These are phyloP conservation scores for Nyctalus aviator DNA, from an alignment of 2,797 vertebrate genomes.

Conservation along the genomic window DNA sequence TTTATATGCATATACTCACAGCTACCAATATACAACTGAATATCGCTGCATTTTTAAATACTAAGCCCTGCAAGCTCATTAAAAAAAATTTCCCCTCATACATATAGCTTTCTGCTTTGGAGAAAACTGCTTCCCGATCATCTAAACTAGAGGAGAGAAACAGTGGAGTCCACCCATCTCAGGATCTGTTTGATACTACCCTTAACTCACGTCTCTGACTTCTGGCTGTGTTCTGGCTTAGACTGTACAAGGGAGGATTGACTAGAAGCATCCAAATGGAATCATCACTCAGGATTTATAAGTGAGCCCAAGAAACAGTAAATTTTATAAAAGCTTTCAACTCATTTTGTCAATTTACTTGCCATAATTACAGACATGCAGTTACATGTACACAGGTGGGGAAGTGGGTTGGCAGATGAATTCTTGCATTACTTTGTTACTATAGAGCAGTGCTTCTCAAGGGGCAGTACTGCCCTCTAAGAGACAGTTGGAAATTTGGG, in stretches of 20 bases:
- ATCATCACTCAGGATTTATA: constrained; percentile 29
- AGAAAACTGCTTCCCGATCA: not conserved
- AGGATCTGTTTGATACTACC: not conserved
- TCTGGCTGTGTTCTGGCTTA: not conserved
- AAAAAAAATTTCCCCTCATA: not conserved
- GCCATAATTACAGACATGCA: not conserved
- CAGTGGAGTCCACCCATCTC: not conserved
- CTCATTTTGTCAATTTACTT: not conserved
- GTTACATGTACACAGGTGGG: not conserved
- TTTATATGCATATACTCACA: not conserved
- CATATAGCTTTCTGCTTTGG: not conserved
- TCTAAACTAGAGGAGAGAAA: not conserved
- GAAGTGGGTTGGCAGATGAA: not conserved
- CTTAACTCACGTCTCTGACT: not conserved
- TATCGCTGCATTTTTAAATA: constrained; percentile 28
- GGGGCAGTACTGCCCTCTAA: not conserved
- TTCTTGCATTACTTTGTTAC: not conserved
- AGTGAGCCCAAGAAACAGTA: not conserved
- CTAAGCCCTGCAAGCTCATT: not conserved
- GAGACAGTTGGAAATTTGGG: not conserved
- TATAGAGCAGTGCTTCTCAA: not conserved
- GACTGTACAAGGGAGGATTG: not conserved
- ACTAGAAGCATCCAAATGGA: not conserved
- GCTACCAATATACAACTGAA: not conserved
- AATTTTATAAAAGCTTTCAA: constrained; percentile 39